Percentiles rank a stretch among this genome's conserved stretches.
Evolutionary conservation across 1,140 invertebrate genomes (phyloP).

Genomic region (Melipona quadrifasciata): DNA sequence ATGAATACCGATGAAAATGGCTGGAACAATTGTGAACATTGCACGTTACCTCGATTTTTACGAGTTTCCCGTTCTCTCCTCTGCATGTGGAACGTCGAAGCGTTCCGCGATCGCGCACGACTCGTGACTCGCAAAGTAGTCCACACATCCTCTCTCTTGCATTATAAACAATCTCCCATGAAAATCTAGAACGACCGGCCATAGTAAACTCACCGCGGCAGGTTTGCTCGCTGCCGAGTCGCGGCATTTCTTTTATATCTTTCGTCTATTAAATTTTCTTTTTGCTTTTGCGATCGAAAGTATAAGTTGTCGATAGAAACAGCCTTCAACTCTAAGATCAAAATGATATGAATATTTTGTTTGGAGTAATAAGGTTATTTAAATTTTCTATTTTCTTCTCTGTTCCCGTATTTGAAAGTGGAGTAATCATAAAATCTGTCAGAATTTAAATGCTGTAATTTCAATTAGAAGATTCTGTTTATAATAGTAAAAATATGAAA

Average conservation of each 20-base stretch:
- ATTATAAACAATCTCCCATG: conserved; percentile 79
- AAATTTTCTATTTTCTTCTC: too few species aligned
- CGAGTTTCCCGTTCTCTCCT: conserved; percentile 49
- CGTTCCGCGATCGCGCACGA: conserved; percentile 48
- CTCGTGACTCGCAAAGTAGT: conserved; percentile 72
- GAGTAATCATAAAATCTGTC: too few species aligned
- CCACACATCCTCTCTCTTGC: conserved; percentile 77
- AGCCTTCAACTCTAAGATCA: too few species aligned
- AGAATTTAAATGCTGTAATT: too few species aligned
- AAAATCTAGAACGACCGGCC: conserved; percentile 76
- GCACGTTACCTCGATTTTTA: conserved; percentile 50
- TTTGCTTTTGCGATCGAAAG: background rate
- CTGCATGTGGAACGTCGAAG: conserved; percentile 63
- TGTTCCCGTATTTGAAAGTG: too few species aligned
- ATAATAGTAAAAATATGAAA: background rate
- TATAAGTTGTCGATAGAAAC: background rate
- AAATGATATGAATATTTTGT: too few species aligned
- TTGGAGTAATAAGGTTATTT: too few species aligned
- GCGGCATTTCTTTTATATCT: background rate
- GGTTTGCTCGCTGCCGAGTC: conserved; percentile 21
- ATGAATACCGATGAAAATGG: background rate
- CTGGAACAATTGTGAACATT: background rate
- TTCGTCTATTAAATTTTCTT: background rate
- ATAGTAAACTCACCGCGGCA: conserved; percentile 65
- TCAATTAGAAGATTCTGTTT: too few species aligned